Base-by-base conservation (phyloP, 2,888 invertebrate species). In the Gastracanthus pulcherrimus region DNA sequence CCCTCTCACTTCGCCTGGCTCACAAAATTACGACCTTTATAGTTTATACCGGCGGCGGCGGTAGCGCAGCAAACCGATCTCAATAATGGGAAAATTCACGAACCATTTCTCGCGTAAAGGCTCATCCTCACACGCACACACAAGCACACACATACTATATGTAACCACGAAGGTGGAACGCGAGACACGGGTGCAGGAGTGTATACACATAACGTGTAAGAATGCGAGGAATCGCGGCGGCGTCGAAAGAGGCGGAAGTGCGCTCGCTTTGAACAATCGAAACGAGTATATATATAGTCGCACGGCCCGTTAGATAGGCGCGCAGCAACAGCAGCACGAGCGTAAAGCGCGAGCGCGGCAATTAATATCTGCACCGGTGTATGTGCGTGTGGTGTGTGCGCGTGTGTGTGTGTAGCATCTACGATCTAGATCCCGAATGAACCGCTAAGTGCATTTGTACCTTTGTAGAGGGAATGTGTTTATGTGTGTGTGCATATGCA, bases 201-300 rank as follows among this genome's bases (percentile, higher is more conserved):
- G 23, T 23, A 55, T 3, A 9, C 11, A 7, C 26, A 11, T 16
- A 41, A 3, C 62, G 67, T 55, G 45, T 41, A 79, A 76, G 82
- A 82, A 82, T 80, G 80, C 58, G 51, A 69, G 55, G 77, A 77
- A 78, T 81, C 74, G 75, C 58, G 80, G 71, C 11, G 36, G 34
- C 69, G 69, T 29, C 34, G 69, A 38, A 41, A 71, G 77, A 64
- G 55, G 55, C 82, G 82, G 80, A 83, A 83, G 77, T 67, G 81
- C 79, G 72, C 78, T 67, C 77, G 77, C 83, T 78, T 83, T 79
- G 62, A 83, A 83, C 83, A 83, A 83, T 83, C 81, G 81, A 81
- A 82, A 80, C 72, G 79, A 77, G 55, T 26, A 55, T n/a, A n/a
- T n/a, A n/a, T n/a, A n/a, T 55, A 76, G 81, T 83, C 83, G 81